Base-by-base conservation (phyloP, 1,140 invertebrate species). In the Heliothis subflexa region DNA sequence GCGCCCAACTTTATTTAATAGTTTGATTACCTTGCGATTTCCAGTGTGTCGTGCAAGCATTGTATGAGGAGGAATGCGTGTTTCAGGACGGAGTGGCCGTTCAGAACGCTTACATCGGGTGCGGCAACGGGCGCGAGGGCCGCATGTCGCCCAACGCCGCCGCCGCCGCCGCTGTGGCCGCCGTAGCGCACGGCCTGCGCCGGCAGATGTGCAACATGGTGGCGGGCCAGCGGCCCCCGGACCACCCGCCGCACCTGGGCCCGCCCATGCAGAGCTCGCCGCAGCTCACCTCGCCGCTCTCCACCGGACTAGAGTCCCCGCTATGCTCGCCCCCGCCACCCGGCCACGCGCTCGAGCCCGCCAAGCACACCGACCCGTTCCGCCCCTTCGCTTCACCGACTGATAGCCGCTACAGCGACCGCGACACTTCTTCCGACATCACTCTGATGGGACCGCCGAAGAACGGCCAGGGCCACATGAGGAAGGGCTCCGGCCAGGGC, bases 161-260 rank as follows among this genome's bases (percentile, higher is more conserved):
- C 21, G 96, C 97, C 78, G 96, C 96, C 61, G 96, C 96, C n/a
- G 96, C 96, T 80, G 97, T 97, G 71, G 97, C 97, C 16, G 97
- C 96, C 50, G 97, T 97, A 78, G 96, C 96, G 47, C 96, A 97
- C 93, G 96, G 96, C 84, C 90, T 94, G 62, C 92, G 93, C 28
- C 93, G 93, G 5, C 94, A 95, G 83, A 94, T 94, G 91, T 94
- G 94, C 93, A 94, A 92, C 78, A 94, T 94, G 93, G 93, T 93
- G 25, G 93, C 94, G 0, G 93, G 92, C 18, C 93, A 94, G 78
- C 86, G 92, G 11, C 90, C 92, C 12, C 87, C 90, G 14, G 90
- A 94, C 66, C 92, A 94, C 71, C 88, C 90, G 57, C 86, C 86
- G 28, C 90, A 93, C 76, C 87, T 93, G 62, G 88, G 86, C 80